A percentile compares a stretch with the other conserved stretches of the same genome.
Evolutionary conservation across 2,797 vertebrate species (phyloP).

Genomic region (Glyptemys insculpta): DNA sequence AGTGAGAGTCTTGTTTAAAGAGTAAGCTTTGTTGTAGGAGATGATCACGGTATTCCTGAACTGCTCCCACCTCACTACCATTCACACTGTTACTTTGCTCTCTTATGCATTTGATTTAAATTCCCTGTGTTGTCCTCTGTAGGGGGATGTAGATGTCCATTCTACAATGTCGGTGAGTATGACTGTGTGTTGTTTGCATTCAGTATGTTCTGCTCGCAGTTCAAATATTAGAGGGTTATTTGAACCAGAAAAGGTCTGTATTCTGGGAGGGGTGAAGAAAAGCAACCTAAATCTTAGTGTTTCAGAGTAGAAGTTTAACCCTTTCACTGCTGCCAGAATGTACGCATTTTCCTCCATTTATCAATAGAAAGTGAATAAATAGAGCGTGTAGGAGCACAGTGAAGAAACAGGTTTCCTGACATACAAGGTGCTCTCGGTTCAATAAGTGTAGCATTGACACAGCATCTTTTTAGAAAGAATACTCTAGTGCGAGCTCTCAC

Average conservation of each 20-base stretch:
- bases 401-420: not conserved
- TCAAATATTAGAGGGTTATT: not conserved
- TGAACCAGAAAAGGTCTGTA: conserved; percentile 51
- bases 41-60: not conserved
- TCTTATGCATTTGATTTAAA: conserved; percentile 11
- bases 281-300: not conserved
- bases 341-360: not conserved
- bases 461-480: not conserved
- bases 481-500: not conserved
- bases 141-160: conserved; percentile 83
- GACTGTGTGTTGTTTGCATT: not conserved
- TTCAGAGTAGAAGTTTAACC: not conserved
- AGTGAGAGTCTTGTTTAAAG: not conserved
- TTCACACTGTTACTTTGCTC: not conserved
- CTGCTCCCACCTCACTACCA: not conserved
- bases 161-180: conserved; percentile 87
- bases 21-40: not conserved
- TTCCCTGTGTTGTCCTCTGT: conserved; percentile 68
- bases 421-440: fast-evolving
- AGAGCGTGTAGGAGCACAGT: fast-evolving
- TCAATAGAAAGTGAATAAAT: not conserved
- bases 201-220: conserved; percentile 14
- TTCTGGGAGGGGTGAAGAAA: not conserved
- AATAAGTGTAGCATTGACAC: fast-evolving
- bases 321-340: too few relatives aligned